Base-by-base conservation (phyloP, 2,888 invertebrate genomes). In the Agonopterix subpropinquella region DNA sequence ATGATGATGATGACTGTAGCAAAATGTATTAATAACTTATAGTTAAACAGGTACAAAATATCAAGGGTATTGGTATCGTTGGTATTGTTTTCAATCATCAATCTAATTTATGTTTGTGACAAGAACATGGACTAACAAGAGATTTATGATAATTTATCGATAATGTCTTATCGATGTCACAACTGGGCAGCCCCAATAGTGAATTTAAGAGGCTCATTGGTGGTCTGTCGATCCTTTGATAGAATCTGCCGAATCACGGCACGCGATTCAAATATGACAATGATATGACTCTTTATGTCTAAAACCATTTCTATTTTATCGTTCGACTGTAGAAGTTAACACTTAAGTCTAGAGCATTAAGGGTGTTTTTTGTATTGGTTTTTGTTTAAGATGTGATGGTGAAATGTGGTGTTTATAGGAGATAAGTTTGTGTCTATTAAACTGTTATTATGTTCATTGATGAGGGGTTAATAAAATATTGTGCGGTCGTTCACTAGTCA, bases 201-300 rank as follows among this genome's bases (percentile, higher is more conserved):
- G 64, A 60, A 64, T 68, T 63, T 62, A 67, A 70, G 69, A 71
- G 73, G 64, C 73, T 77, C 86, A 80, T 77, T 80, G 87, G 87
- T 88, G 87, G 87, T 88, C 87, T 75, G 69, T 69, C 75, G 65
- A 64, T 67, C 70, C 83, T 83, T 82, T 82, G 81, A 84, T 77
- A 69, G 73, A 80, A 79, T 77, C 74, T 77, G 87, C 87, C 80
- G 82, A 83, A 81, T 88, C 87, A 88, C 65, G 78, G 84, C 86
- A 86, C 84, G 84, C 85, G 86, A 80, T 84, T 84, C 82, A 75
- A 80, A 82, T 82, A 78, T 76, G 79, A 84, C 74, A 78, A 80
- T 82, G 83, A 87, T 87, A 84, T 77, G 80, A 82, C 80, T 80
- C 77, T 83, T 51, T 51, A 48, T 47, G 15, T 28, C 36, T 28